phyloP scores from a whole-genome alignment of 2,113 vertebrate species.

The Aphelocoma coerulescens region DNA sequence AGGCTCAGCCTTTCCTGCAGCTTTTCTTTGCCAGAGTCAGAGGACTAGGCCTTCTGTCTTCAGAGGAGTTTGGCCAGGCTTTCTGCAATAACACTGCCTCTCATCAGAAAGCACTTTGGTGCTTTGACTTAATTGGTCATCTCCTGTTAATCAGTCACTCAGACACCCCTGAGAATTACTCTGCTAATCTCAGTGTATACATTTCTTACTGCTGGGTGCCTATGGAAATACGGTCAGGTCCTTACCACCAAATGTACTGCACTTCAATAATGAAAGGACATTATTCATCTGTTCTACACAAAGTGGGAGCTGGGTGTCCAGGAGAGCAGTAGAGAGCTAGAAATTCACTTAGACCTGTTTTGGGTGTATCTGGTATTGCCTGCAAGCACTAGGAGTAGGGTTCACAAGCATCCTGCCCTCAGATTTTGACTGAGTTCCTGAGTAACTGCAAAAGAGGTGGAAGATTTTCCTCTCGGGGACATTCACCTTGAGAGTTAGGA shows the following conservation, averaged over 20 bases:
- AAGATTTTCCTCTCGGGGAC: background rate
- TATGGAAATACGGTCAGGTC: accelerated
- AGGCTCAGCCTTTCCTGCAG: background rate
- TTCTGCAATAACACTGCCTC: background rate
- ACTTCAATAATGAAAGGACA: accelerated
- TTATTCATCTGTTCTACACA: background rate
- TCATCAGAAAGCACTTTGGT: background rate
- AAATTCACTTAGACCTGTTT: background rate
- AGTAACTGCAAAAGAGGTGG: background rate
- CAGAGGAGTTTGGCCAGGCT: background rate
- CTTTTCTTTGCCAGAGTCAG: background rate
- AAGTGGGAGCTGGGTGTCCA: background rate
- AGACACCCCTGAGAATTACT: background rate
- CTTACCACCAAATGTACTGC: background rate
- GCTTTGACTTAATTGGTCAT: background rate
- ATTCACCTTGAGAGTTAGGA: background rate
- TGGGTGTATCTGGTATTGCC: background rate
- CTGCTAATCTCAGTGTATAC: background rate
- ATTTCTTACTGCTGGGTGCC: background rate
- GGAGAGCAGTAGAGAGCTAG: background rate
- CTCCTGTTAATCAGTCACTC: background rate
- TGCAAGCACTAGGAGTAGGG: accelerated
- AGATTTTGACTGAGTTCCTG: background rate
- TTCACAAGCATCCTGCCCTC: background rate
- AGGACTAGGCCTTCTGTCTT: background rate